Evolutionary conservation across 1,140 invertebrate species (phyloP).

Genomic region (Limonius californicus): DNA sequence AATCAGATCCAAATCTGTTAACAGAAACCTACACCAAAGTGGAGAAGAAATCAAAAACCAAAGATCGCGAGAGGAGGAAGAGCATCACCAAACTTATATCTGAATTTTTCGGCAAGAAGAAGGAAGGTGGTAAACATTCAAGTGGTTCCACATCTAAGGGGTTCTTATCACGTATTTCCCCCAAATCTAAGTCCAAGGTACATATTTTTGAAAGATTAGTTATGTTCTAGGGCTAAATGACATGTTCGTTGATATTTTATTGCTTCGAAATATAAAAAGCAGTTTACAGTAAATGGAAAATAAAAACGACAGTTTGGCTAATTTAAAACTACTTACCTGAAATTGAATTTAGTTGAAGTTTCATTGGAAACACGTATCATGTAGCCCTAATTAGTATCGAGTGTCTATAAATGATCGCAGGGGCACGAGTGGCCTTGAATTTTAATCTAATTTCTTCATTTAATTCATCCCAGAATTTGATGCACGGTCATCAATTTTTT

Average conservation of each 20-base stretch:
- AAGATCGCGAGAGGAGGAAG: conserved; percentile 69
- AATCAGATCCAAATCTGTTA: conserved; percentile 58
- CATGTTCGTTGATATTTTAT: conserved; percentile 12
- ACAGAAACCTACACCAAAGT: conserved; percentile 36
- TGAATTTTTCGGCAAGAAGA: conserved; percentile 70
- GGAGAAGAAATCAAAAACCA: conserved; percentile 47
- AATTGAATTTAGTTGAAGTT: no score
- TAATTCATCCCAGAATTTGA: no score
- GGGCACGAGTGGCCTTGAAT: no score
- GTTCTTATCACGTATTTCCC: conserved; percentile 59
- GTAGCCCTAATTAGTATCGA: no score
- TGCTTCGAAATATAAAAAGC: conserved; percentile 16
- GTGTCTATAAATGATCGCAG: no score
- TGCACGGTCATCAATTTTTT: no score
- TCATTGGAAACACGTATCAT: no score
- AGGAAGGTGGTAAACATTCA: conserved; percentile 24
- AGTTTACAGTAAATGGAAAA: no score
- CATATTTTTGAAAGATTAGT: conserved; percentile 30
- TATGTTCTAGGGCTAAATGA: no score
- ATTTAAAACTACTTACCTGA: no score
- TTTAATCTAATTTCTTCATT: no score
- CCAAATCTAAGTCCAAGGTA: conserved; percentile 67
- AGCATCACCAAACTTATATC: conserved; percentile 82
- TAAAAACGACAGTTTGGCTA: no score
- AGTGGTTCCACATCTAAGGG: conserved; percentile 43